Evolutionary conservation across 1,140 invertebrate species (phyloP), one percentile per base, ranked within the genome.

Genomic region (Dreissena polymorpha): DNA sequence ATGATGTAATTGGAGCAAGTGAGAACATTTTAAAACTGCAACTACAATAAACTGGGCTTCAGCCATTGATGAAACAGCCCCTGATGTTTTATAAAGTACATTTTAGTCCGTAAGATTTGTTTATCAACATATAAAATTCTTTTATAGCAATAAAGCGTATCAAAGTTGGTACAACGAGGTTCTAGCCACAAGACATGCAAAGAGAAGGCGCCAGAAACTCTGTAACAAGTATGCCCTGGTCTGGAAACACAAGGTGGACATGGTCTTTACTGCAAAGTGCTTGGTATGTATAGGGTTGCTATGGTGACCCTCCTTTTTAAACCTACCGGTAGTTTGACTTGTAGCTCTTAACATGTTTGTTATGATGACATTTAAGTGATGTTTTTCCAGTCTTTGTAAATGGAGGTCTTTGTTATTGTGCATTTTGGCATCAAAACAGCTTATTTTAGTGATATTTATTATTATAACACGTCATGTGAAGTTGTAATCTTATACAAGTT

Each of bases 131-230:
- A n/a, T 51, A 10, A 21, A 53, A 73, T 51, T 60, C 21, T 25
- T n/a, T 71, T 83, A 60, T 55, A 83, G 81, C 74, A 76, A 77
- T 70, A 76, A 83, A 53, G 81, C 76, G 21, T 76, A 76, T 57
- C 25, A 21, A 23, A 60, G 50, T 53, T 83, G 81, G 81, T 71
- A 50, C 57, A 70, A 76, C 68, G 81, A 83, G 50, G 68, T 83
- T 16, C 23, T 76, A 14, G 81, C 68, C 0, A 76, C 72, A 13
- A 69, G 74, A 63, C 81, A 76, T n/a, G 65, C 27, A 39, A 53
- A 70, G 72, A 76, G 51, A 21, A 70, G 81, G 18, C 64, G 72
- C 25, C 25, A 51, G 50, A 51, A 53, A 18, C 53, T 83, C 27
- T 76, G 74, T 51, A 21, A 29, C 25, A 83, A 83, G 50, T 76